Conservation (phyloP, 2,113 vertebrate genomes). For the Menura novaehollandiae region DNA sequence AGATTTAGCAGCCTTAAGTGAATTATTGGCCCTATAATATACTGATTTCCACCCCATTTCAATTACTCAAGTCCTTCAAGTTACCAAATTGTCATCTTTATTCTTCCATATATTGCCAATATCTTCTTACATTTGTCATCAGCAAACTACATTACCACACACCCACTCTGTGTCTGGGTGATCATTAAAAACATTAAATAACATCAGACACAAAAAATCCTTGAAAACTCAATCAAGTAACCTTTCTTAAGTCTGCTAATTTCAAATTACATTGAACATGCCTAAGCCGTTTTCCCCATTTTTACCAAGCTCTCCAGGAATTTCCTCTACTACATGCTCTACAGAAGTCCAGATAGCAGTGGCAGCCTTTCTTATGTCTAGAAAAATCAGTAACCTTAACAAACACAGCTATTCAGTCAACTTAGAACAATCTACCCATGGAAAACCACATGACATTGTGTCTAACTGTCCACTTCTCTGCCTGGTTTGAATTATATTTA, state of each 20-base stretch:
- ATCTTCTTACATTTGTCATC: background rate
- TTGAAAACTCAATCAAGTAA: background rate
- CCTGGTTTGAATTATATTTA: background rate
- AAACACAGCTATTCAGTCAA: background rate
- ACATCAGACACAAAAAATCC: background rate
- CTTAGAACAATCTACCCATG: background rate
- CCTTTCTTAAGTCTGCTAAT: background rate
- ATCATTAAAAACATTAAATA: background rate
- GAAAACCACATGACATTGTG: background rate
- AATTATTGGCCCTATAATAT: background rate
- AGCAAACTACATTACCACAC: background rate
- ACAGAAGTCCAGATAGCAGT: background rate
- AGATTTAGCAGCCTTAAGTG: background rate
- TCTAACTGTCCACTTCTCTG: background rate
- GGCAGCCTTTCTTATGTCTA: background rate
- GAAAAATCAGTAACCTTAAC: background rate
- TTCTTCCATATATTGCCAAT: background rate
- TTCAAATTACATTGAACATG: background rate
- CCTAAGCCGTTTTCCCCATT: background rate
- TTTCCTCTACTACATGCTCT: background rate
- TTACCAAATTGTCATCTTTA: background rate
- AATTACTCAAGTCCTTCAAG: background rate
- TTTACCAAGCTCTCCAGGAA: background rate
- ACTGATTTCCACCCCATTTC: background rate
- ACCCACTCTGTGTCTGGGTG: background rate